Base-by-base conservation (phyloP, 2,113 vertebrate species). In the Trichechus manatus region DNA sequence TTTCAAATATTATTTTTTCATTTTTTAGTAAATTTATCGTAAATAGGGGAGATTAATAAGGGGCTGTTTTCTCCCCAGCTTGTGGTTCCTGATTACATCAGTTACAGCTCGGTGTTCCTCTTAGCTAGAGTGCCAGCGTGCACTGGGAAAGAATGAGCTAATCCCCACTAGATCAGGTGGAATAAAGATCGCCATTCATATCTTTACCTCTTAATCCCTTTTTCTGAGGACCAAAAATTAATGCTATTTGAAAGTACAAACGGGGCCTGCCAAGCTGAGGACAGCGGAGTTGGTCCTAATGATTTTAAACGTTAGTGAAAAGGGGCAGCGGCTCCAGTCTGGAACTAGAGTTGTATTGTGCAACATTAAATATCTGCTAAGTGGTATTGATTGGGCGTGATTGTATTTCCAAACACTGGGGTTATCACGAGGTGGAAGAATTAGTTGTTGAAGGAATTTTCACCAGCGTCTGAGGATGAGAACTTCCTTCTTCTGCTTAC, bases 181-280 rank as follows among this genome's bases (percentile, higher is more conserved):
- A 99, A 99, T 99, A 99, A 99, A 99, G 99, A 98, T 99, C 98
- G 98, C 98, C 98, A 98, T 99, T 99, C 99, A 99, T 98, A 98
- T 99, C 98, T 98, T 98, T 98, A 99, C 98, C 98, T 99, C 99
- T 98, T 99, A 56, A 99, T 99, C 98, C 98, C 77, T 83, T 98
- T 97, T 98, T 98, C 97, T 97, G 98, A 99, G 97, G 98, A 98
- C 99, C 98, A 99, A 98, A 99, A 99, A 98, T 98, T 98, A 99
- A 98, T 97, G 98, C 98, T 98, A 87, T 98, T 99, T 98, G 98
- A 99, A 98, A 99, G 97, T 98, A 97, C 98, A 99, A 98, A 99
- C 98, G 98, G 98, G 99, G 98, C 98, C 98, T 99, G 98, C 98
- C 98, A 98, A 98, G 98, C 98, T 99, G 98, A 92, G 98, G 98